Base-by-base conservation (phyloP, 2,888 invertebrate species). In the Chesias legatella region DNA sequence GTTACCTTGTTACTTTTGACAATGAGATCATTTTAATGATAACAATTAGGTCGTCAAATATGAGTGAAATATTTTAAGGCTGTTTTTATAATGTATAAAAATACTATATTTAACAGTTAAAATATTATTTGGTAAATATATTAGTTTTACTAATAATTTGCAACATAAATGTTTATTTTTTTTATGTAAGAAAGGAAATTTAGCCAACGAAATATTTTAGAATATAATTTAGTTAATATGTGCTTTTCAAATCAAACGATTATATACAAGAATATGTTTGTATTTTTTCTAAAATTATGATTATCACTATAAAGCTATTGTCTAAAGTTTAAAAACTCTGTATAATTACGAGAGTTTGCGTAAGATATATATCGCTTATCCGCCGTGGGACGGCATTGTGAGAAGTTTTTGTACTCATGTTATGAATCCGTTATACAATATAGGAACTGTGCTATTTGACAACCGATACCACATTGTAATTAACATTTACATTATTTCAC, bases 301-400 rank as follows among this genome's bases (percentile, higher is more conserved):
- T 47, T 44, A 40, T 43, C 32, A 30, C 39, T 33, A 42, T 44
- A 44, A 38, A 42, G 10, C 48, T 71, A 76, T 70, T 74, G 75
- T 76, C 68, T 71, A 68, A 73, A 70, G 63, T 65, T 63, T 67
- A 70, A 71, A 73, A 53, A 46, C 66, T 59, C 54, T 60, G 60
- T 51, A 63, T 79, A 79, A 80, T 80, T 77, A 73, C 58, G 63
- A 58, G 60, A 56, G 69, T 73, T 81, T 81, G 77, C 81, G 82
- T 74, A 81, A 82, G 70, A 48, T 36, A 32, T 35, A 28, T 39
- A 44, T 33, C 34, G 32, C 59, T 56, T 58, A 59, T 56, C 63
- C 51, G 56, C 51, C 73, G 73, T 73, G 73, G 56, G 72, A 74
- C 64, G 47, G 43, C 63, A 70, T 73, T 73, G 74, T 74, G 33